Base-by-base conservation (phyloP, 1,140 invertebrate genomes). In the Atta texana region DNA sequence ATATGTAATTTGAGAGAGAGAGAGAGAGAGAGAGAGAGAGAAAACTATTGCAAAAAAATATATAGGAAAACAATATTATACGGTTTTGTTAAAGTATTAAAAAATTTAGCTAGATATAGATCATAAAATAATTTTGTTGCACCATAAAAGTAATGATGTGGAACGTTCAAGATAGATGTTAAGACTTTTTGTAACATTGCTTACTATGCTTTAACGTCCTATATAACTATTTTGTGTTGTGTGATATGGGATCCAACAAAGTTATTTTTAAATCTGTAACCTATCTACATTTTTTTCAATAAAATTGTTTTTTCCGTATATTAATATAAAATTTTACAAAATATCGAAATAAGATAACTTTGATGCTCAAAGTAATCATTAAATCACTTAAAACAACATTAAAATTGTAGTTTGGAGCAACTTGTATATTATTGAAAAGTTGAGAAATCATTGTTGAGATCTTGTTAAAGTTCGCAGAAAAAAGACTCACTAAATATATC, bases 311-410 rank as follows among this genome's bases (percentile, higher is more conserved):
- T 44, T 44, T 44, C 8, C 8, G 39, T 44, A 8, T 24, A 57
- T 49, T 59, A 59, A 63, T 28, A 53, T 44, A 63, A 34, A 74
- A 57, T 74, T 74, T 21, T 57, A 34, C 5, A 14, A 44, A 28
- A 28, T 16, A 77, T 21, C 1, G 16, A 39, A 75, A 3, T 6
- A 39, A 59, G 14, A 59, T 39, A 24, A 39, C n/a, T 59, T 16
- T 31, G 28, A 49, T 28, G 12, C 49, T 49, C 14, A 51, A 51
- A 51, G 14, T 14, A 51, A 3, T 51, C 2, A 63, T 24, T 1
- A 4, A 39, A 21, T 12, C 6, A 31, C 14, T 63, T 39, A 44
- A 44, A 66, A 8, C 8, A 76, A 7, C 10, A 44, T 44, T 12
- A 44, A 10, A 44, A 44, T 12, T 8, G 34, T 24, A 76, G 2